Conservation (phyloP, 2,113 vertebrate species). For the Onychostoma macrolepis region DNA sequence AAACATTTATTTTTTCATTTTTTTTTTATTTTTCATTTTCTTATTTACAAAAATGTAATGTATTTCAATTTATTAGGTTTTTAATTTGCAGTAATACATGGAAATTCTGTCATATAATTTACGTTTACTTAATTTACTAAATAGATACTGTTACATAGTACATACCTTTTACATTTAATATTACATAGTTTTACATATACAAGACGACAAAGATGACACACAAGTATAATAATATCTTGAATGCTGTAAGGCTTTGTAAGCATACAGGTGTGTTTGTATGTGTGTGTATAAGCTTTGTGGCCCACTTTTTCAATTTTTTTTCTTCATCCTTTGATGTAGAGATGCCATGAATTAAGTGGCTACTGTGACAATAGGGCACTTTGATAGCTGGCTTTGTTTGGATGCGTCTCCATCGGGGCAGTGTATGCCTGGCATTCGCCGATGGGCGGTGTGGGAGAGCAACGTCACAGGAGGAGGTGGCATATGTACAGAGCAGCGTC, state of each 20-base stretch:
- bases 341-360: constrained; percentile 69
- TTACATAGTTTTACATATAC: too few relatives aligned
- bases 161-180: neutral
- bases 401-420: constrained; percentile 53
- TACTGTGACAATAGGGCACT: constrained; percentile 70
- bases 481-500: constrained; percentile 49
- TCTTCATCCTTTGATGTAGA: constrained; percentile 73
- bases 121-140: too few relatives aligned
- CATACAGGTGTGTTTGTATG: constrained; percentile 20
- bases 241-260: constrained; percentile 10
- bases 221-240: constrained; percentile 10
- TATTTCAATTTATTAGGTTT: neutral
- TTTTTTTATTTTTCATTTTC: neutral
- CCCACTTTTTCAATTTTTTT: constrained; percentile 55
- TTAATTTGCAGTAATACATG: neutral
- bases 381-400: constrained; percentile 56
- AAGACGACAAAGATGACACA: neutral
- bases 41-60: neutral
- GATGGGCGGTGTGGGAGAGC: constrained; percentile 64
- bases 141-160: neutral
- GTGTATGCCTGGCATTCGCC: constrained; percentile 70
- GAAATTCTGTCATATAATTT: neutral
- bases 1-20: neutral
- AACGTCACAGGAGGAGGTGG: constrained; percentile 65
- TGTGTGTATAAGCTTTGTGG: constrained; percentile 57